Evolutionary conservation across 2,797 vertebrate species (phyloP), one percentile per base, ranked within the genome.

Genomic region (Emys orbicularis): DNA sequence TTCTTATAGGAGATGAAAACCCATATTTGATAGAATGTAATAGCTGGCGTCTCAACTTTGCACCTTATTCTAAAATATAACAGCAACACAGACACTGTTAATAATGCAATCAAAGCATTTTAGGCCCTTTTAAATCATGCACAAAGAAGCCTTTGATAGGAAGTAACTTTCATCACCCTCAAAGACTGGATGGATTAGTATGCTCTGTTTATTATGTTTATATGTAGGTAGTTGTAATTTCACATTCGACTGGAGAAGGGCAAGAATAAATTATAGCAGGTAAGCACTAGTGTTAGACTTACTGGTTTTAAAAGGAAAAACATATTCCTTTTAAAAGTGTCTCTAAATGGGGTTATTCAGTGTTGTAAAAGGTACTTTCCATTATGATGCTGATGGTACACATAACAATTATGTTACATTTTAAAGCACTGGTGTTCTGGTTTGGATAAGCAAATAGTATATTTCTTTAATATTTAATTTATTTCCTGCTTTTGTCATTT

Each of bases 61-160:
- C 80, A 95, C 95, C 92, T 94, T 91, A 95, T 92, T 95, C 92
- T 89, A 90, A 96, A 95, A 94, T 95, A 95, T 87, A 96, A 94
- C 92, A 94, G 95, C 90, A 92, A 93, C 85, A 91, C 59, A 96
- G 95, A 93, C 90, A 92, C 88, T 96, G 91, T 95, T 96, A 97
- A 96, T 96, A 97, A 96, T 94, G 92, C 96, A 97, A 96, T 96
- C 95, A 97, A 96, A 95, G 94, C 94, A 97, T 96, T 96, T 95
- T 95, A 97, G 96, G 96, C 94, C 92, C 92, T 94, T 97, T 96
- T 94, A 96, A 95, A 96, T 77, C 83, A 83, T 83, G 83, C 94
- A 96, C 95, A 97, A 97, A 97, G 96, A 74, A 92, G 80, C 82
- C 88, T 97, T 97, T 97, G 97, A 97, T 96, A 97, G 97, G 89